Percentiles rank a stretch among this genome's conserved stretches.
Conservation (phyloP, 2,113 vertebrate species). For the Epinephelus cyanopodus region DNA sequence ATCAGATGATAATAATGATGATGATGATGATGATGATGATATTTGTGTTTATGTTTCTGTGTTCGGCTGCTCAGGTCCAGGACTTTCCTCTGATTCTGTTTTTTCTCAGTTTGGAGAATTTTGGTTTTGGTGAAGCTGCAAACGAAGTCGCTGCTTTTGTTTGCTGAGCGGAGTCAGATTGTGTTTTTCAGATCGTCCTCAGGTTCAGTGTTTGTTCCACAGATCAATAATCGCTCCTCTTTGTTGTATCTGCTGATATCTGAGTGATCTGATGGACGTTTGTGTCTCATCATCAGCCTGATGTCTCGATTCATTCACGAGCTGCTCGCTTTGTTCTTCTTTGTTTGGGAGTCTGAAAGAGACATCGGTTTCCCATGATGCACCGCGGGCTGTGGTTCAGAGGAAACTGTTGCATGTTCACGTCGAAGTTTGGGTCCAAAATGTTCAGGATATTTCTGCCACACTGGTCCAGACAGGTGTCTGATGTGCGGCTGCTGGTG, state of each 20-base stretch:
- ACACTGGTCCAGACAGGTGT: no score
- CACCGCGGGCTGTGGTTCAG: neutral
- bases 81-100: no score
- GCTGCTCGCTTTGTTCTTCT: neutral
- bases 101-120: no score
- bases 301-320: neutral
- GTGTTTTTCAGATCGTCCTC: neutral
- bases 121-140: no score
- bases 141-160: no score
- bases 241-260: neutral
- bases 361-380: conserved; percentile 12
- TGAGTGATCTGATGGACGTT: conserved; percentile 9
- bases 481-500: neutral
- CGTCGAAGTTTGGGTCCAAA: neutral
- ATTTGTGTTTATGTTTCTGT: no score
- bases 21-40: no score
- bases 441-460: no score
- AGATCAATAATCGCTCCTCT: neutral
- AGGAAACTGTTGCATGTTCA: neutral
- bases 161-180: no score
- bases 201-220: neutral
- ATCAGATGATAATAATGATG: no score
- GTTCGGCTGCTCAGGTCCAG: no score
- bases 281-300: neutral
- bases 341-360: neutral